phyloP scores from a whole-genome alignment of 1,140 invertebrate genomes.

The Drosophila repletoides region DNA sequence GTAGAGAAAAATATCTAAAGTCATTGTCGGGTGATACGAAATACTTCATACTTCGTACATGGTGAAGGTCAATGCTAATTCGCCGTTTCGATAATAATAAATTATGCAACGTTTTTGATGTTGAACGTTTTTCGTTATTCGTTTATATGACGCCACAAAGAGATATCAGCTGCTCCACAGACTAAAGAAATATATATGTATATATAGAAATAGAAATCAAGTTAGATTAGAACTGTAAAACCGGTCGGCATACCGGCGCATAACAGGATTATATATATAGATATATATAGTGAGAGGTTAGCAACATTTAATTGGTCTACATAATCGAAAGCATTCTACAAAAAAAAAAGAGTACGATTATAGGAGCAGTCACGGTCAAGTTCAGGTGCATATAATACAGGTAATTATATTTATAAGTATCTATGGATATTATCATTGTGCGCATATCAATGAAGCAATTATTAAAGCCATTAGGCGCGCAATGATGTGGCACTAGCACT shows the following conservation, averaged over 20 bases:
- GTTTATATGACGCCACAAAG: constrained; percentile 12
- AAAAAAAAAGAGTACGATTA: too few species aligned
- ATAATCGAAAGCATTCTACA: too few species aligned
- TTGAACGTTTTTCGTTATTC: constrained; percentile 28
- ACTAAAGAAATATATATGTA: not conserved
- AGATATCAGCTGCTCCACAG: constrained; percentile 16
- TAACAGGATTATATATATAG: not conserved
- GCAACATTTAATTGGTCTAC: constrained; percentile 12
- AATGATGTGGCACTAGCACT: constrained; percentile 24
- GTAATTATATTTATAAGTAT: constrained; percentile 26
- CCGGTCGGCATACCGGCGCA: constrained; percentile 27
- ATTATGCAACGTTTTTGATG: constrained; percentile 42
- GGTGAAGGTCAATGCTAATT: constrained; percentile 69
- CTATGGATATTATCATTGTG: constrained; percentile 19
- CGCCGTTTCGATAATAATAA: constrained; percentile 40
- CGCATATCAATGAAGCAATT: constrained; percentile 68
- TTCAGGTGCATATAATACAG: constrained; percentile 3
- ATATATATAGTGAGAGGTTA: constrained; percentile 4
- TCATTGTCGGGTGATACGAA: constrained; percentile 36
- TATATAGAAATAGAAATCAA: not conserved
- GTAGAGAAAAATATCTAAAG: constrained; percentile 16
- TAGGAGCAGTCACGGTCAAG: constrained; percentile 5
- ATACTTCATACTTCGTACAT: too few species aligned
- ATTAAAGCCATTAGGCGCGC: constrained; percentile 44
- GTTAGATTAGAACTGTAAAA: constrained; percentile 50